These are phyloP conservation scores for Fukomys damarensis DNA, from an alignment of 2,113 vertebrate species.

Conservation along the genomic window DNA sequence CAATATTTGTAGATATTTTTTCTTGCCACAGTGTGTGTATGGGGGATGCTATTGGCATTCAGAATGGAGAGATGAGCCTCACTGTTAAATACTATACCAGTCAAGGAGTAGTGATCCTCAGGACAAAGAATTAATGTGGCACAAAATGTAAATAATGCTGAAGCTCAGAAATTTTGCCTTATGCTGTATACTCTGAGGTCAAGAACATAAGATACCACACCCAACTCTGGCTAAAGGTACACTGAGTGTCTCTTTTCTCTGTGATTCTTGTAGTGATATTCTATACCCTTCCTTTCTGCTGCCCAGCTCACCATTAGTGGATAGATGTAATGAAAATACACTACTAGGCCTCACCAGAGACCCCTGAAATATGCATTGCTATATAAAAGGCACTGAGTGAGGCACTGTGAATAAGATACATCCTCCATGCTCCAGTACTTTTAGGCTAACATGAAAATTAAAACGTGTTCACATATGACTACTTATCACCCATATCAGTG, in stretches of 20 bases:
- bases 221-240: not conserved
- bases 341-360: not conserved
- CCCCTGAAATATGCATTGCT: not conserved
- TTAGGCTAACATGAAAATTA: not conserved
- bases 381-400: not conserved
- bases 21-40: not conserved
- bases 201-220: not conserved
- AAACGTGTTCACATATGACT: constrained; percentile 37
- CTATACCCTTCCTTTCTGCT: not conserved
- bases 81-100: not conserved
- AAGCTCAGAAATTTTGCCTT: not conserved
- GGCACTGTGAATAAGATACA: not conserved
- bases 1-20: not conserved
- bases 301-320: not conserved
- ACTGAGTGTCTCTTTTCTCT: not conserved
- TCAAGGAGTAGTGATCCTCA: not conserved
- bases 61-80: not conserved
- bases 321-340: not conserved
- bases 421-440: not conserved
- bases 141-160: not conserved
- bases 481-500: not conserved
- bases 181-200: not conserved
- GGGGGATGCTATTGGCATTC: not conserved
- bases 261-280: not conserved
- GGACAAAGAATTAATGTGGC: not conserved